Percentiles rank a stretch among this genome's conserved stretches.
phyloP scores from a whole-genome alignment of 2,888 invertebrate genomes.

The Schrankia costaestrigalis region DNA sequence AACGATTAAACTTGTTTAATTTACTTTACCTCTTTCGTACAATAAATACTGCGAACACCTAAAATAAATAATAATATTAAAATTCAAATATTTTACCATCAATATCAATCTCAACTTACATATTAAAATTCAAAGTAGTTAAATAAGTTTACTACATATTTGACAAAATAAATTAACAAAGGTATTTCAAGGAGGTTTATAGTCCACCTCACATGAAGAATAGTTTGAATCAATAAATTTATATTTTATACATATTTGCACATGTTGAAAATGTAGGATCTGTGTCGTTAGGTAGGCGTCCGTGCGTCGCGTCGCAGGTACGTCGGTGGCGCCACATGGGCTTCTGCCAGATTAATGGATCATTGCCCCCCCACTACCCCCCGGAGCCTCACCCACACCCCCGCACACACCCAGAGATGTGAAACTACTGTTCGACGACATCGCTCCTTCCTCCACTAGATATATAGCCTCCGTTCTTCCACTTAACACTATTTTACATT shows the following conservation, averaged over 20 bases:
- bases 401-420: slow-evolving; percentile 57
- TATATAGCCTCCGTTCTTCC: slow-evolving; percentile 55
- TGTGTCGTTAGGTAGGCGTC: slow-evolving; percentile 77
- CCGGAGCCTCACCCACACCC: slow-evolving; percentile 82
- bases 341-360: slow-evolving; percentile 92
- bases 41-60: too few relatives aligned
- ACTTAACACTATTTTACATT: slow-evolving; percentile 52
- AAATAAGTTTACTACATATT: too few relatives aligned
- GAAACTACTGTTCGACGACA: slow-evolving; percentile 73
- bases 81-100: too few relatives aligned
- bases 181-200: background rate
- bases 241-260: slow-evolving; percentile 46
- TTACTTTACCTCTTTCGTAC: too few relatives aligned
- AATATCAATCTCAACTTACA: too few relatives aligned
- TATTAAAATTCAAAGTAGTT: too few relatives aligned
- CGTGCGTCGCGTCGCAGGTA: slow-evolving; percentile 78
- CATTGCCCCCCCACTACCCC: slow-evolving; percentile 86
- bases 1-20: too few relatives aligned
- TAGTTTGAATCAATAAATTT: slow-evolving; percentile 29
- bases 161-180: background rate
- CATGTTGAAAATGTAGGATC: slow-evolving; percentile 64
- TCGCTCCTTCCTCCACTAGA: slow-evolving; percentile 61
- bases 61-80: too few relatives aligned
- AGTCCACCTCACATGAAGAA: slow-evolving; percentile 12
- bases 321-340: slow-evolving; percentile 87